These are phyloP conservation scores for Hephaestus fuliginosus DNA, from an alignment of 2,797 vertebrate genomes.

Conservation along the genomic window DNA sequence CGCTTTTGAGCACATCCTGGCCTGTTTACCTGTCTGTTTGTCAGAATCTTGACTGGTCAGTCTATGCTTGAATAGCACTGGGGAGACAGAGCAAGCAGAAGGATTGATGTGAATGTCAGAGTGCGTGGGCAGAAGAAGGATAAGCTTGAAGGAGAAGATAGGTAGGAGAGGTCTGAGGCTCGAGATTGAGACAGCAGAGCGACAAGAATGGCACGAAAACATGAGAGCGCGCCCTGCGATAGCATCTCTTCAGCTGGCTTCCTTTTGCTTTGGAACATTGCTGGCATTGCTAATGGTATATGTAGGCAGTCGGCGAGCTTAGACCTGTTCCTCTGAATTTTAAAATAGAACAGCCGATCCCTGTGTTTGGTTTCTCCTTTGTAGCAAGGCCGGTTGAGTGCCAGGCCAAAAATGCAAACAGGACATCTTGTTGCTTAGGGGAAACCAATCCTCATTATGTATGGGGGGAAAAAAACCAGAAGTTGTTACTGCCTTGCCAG, in stretches of 20 bases:
- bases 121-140: constrained; percentile 59
- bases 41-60: constrained; percentile 71
- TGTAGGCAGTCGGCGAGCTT: constrained; percentile 77
- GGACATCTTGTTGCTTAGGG: constrained; percentile 74
- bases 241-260: constrained; percentile 83
- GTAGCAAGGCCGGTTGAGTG: constrained; percentile 50
- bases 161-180: constrained; percentile 53
- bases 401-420: constrained; percentile 81
- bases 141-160: constrained; percentile 66
- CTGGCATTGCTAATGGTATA: constrained; percentile 85
- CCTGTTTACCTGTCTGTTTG: constrained; percentile 50
- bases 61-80: constrained; percentile 66
- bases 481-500: too few relatives aligned
- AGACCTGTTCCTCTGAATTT: constrained; percentile 82
- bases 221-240: constrained; percentile 73
- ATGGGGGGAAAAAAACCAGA: not conserved
- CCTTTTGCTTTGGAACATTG: constrained; percentile 84
- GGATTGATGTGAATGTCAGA: constrained; percentile 50
- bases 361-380: constrained; percentile 71
- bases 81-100: constrained; percentile 53
- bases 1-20: constrained; percentile 28
- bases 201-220: constrained; percentile 74
- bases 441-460: constrained; percentile 76
- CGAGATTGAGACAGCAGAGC: constrained; percentile 60
- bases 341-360: constrained; percentile 81